phyloP scores from a whole-genome alignment of 2,113 vertebrate genomes.

The Marmota flaviventris region DNA sequence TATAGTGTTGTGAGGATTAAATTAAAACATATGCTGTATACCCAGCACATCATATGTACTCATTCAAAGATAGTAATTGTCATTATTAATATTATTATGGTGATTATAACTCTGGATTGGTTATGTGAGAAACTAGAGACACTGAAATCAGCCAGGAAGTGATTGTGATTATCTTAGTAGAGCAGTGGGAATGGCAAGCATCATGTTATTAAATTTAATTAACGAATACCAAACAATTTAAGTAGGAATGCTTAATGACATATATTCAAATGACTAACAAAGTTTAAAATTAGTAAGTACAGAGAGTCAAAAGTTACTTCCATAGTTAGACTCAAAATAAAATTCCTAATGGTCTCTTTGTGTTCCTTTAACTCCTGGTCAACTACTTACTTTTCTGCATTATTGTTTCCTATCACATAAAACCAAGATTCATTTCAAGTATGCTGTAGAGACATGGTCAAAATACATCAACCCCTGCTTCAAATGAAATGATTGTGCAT shows the following conservation, averaged over 20 bases:
- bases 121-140: background rate
- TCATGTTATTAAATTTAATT: slow-evolving; percentile 60
- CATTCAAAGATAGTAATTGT: background rate
- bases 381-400: slow-evolving; percentile 53
- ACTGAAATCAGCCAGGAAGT: background rate
- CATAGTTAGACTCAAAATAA: slow-evolving; percentile 60
- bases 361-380: slow-evolving; percentile 28
- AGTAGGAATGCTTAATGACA: slow-evolving; percentile 34
- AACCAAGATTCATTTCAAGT: slow-evolving; percentile 61
- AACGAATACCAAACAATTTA: slow-evolving; percentile 58
- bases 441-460: background rate
- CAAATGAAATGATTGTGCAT: slow-evolving; percentile 35
- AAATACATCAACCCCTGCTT: slow-evolving; percentile 43
- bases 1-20: background rate
- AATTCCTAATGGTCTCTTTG: slow-evolving; percentile 61
- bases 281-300: slow-evolving; percentile 16
- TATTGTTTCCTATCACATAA: slow-evolving; percentile 61
- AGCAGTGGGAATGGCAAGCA: background rate
- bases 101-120: background rate
- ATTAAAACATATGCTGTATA: background rate
- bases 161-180: background rate
- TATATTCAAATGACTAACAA: slow-evolving; percentile 64
- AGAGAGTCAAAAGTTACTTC: slow-evolving; percentile 47
- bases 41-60: background rate
- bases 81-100: background rate